phyloP scores from a whole-genome alignment of 2,113 vertebrate genomes.

The Siniperca knerii region DNA sequence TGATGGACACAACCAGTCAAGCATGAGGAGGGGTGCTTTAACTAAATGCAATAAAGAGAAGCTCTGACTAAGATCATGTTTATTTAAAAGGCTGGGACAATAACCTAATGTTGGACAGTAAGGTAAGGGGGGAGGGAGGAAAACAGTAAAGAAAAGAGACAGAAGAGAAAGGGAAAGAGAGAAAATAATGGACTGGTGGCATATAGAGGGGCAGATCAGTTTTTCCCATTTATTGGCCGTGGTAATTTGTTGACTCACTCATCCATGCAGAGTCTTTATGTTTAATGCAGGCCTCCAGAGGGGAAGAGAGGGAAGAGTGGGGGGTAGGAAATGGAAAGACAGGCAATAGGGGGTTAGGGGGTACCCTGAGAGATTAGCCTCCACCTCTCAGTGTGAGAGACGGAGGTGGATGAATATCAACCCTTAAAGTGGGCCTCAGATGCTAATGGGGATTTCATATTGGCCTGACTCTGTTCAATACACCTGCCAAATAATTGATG shows the following conservation, averaged over 20 bases:
- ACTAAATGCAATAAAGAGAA: slow-evolving; percentile 85
- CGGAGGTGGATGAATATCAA: slow-evolving; percentile 70
- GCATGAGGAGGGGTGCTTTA: slow-evolving; percentile 79
- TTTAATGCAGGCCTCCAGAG: slow-evolving; percentile 87
- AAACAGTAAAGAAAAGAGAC: background rate
- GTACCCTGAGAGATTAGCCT: slow-evolving; percentile 78
- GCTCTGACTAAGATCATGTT: slow-evolving; percentile 83
- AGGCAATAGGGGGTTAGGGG: slow-evolving; percentile 63
- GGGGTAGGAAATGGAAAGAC: slow-evolving; percentile 54
- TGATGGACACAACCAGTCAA: slow-evolving; percentile 84
- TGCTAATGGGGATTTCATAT: slow-evolving; percentile 82
- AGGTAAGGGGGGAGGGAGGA: slow-evolving; percentile 53
- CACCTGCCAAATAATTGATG: slow-evolving; percentile 69
- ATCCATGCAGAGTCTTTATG: slow-evolving; percentile 89
- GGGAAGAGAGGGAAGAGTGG: slow-evolving; percentile 32
- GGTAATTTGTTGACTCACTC: slow-evolving; percentile 90
- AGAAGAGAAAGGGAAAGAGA: slow-evolving; percentile 14
- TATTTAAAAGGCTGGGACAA: slow-evolving; percentile 86
- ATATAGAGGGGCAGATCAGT: slow-evolving; percentile 76
- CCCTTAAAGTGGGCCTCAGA: slow-evolving; percentile 81
- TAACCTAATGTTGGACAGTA: slow-evolving; percentile 82
- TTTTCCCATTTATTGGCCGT: slow-evolving; percentile 82
- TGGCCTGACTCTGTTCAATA: slow-evolving; percentile 64
- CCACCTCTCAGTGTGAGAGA: slow-evolving; percentile 73
- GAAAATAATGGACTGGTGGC: slow-evolving; percentile 69